A percentile compares a stretch with the other conserved stretches of the same genome.
Evolutionary conservation across 2,113 vertebrate species (phyloP).

Genomic region (Colius striatus): DNA sequence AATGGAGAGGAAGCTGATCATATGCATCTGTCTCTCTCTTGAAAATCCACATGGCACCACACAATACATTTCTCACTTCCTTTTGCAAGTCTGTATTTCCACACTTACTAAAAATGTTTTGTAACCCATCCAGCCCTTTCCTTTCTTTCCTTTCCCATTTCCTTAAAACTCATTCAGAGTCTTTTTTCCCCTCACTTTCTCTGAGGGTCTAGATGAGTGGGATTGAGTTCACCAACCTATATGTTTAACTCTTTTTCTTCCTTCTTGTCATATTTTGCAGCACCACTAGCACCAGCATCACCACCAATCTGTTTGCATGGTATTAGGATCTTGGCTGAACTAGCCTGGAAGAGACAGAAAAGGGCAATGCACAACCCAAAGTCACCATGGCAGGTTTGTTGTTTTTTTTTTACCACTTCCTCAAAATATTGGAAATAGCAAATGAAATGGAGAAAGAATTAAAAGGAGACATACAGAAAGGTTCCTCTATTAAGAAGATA

Average conservation of each 20-base stretch:
- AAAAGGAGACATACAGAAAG: neutral
- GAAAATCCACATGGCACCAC: neutral
- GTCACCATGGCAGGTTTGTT: neutral
- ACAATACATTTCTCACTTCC: neutral
- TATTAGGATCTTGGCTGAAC: neutral
- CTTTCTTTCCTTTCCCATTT: neutral
- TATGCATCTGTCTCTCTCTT: neutral
- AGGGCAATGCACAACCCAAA: neutral
- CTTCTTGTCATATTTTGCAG: neutral
- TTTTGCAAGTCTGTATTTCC: neutral
- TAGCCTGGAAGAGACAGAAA: neutral
- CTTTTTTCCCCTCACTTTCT: neutral
- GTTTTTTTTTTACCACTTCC: neutral
- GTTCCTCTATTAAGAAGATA: neutral
- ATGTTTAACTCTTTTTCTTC: neutral
- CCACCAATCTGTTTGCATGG: neutral
- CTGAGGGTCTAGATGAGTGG: neutral
- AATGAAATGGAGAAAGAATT: neutral
- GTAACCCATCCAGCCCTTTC: rapidly evolving
- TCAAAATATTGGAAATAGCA: neutral
- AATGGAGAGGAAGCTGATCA: neutral
- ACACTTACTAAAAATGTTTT: neutral
- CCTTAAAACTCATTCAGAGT: neutral
- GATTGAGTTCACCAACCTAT: neutral
- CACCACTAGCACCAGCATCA: neutral